These are phyloP conservation scores for Nephrotoma flavescens DNA, from an alignment of 2,888 invertebrate genomes.

Conservation along the genomic window DNA sequence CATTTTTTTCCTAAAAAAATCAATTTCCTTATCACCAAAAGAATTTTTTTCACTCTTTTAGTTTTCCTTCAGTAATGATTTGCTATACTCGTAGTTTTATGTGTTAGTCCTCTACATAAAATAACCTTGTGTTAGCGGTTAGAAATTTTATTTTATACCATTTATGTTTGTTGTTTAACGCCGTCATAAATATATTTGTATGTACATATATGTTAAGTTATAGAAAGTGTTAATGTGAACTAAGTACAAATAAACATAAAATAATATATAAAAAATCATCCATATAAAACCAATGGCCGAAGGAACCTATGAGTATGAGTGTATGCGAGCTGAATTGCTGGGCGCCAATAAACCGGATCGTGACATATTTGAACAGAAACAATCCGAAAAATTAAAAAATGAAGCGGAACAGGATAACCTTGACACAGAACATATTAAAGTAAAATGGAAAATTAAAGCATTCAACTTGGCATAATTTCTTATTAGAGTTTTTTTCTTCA, in stretches of 20 bases:
- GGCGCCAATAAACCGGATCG: constrained; percentile 53
- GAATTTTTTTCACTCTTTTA: neutral
- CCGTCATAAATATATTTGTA: too few relatives aligned
- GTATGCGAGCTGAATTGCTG: constrained; percentile 62
- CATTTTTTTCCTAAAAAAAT: neutral
- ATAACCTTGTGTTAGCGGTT: too few relatives aligned
- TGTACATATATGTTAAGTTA: neutral
- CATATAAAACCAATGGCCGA: constrained; percentile 19
- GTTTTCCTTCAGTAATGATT: neutral
- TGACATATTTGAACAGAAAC: constrained; percentile 46
- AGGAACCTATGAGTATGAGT: constrained; percentile 59
- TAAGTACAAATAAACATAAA: neutral
- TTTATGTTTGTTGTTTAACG: neutral
- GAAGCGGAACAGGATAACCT: constrained; percentile 27
- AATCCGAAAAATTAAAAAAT: constrained; percentile 26
- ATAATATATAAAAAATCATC: neutral
- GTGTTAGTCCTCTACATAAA: neutral
- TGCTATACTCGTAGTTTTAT: neutral
- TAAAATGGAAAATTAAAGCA: neutral
- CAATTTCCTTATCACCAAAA: neutral
- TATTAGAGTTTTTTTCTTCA: neutral
- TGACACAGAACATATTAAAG: constrained; percentile 31
- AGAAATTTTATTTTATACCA: neutral
- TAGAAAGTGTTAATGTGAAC: neutral
- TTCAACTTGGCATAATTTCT: neutral